A percentile compares a stretch with the other conserved stretches of the same genome.
phyloP scores from a whole-genome alignment of 1,140 invertebrate genomes.

The Ips typographus region DNA sequence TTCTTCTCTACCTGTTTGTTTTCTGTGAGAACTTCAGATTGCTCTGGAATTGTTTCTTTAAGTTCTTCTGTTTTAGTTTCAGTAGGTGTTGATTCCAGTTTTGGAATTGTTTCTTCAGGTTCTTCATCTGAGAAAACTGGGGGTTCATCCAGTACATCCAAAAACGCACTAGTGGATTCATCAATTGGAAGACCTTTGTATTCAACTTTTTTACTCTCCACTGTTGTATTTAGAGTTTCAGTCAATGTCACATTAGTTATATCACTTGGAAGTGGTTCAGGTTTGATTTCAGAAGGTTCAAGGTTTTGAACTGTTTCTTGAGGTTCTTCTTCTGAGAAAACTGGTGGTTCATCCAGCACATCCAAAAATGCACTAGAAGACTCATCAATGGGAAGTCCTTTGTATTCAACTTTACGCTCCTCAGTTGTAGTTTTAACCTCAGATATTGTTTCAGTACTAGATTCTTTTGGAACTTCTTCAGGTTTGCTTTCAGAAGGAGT shows the following conservation, averaged over 20 bases:
- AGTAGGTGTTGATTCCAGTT: not conserved
- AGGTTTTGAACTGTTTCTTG: not conserved
- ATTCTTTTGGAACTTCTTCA: not conserved
- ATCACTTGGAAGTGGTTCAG: no score
- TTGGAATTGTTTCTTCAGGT: not conserved
- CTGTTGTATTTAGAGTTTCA: no score
- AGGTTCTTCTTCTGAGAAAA: constrained; percentile 31
- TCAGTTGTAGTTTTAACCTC: not conserved
- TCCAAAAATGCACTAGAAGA: constrained; percentile 45
- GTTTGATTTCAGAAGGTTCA: no score
- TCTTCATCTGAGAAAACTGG: constrained; percentile 48
- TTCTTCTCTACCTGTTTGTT: not conserved
- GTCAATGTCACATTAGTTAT: no score
- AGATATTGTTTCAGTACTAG: not conserved
- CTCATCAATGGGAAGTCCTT: not conserved
- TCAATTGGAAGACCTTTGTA: constrained; percentile 56
- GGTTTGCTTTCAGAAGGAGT: no score
- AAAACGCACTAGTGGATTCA: constrained; percentile 55
- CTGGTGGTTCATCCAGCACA: constrained; percentile 57
- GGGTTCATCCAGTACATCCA: constrained; percentile 58
- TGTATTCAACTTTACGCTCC: not conserved
- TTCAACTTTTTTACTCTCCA: constrained; percentile 28
- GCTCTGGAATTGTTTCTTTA: not conserved
- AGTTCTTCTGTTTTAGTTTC: not conserved
- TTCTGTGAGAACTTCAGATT: not conserved